Evolutionary conservation across 2,797 vertebrate genomes (phyloP).

Genomic region (Phoxinus dragarum): DNA sequence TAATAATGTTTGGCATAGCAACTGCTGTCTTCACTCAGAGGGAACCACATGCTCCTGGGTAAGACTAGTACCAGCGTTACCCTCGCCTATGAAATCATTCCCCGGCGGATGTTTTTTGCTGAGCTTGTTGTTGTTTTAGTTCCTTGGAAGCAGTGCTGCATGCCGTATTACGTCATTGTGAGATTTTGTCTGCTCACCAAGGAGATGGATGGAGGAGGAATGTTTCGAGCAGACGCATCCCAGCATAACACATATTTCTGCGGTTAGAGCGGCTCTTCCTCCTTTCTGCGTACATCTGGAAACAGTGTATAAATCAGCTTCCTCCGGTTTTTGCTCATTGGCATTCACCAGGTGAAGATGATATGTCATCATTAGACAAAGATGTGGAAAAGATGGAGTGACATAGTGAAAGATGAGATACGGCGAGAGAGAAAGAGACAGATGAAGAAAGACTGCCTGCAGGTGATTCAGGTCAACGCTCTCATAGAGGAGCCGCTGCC

Average conservation of each 20-base stretch:
- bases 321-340: slow-evolving; percentile 56
- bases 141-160: slow-evolving; percentile 4
- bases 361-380: slow-evolving; percentile 18
- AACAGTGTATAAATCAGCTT: slow-evolving; percentile 62
- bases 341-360: slow-evolving; percentile 35
- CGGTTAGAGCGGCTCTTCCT: not conserved
- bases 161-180: not conserved
- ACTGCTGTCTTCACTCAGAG: not conserved
- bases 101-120: not conserved
- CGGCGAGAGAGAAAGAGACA: slow-evolving; percentile 53
- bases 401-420: slow-evolving; percentile 42
- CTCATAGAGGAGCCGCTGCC: slow-evolving; percentile 65
- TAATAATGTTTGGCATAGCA: slow-evolving; percentile 13
- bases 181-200: slow-evolving; percentile 19
- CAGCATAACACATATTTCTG: slow-evolving; percentile 23
- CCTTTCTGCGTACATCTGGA: slow-evolving; percentile 24
- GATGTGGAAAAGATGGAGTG: slow-evolving; percentile 6
- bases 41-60: slow-evolving; percentile 18
- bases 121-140: slow-evolving; percentile 11
- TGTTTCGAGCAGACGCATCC: not conserved
- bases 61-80: not conserved
- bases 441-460: slow-evolving; percentile 57
- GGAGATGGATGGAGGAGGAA: not conserved
- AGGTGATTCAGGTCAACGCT: slow-evolving; percentile 73
- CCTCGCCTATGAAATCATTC: not conserved